Conservation (phyloP, 2,797 vertebrate species). For the Pangasius macronema region DNA sequence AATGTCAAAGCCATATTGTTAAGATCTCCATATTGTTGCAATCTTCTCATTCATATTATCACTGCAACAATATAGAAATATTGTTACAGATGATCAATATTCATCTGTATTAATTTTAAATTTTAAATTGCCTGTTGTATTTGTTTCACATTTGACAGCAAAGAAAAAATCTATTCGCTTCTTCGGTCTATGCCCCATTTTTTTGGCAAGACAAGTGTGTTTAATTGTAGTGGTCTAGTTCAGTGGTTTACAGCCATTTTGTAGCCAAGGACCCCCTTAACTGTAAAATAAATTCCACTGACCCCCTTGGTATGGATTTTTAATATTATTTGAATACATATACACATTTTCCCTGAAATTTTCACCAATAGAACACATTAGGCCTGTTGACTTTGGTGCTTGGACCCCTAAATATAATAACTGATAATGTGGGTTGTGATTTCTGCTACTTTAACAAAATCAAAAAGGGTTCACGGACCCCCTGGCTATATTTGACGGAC, state of each 20-base stretch:
- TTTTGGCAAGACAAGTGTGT: background rate
- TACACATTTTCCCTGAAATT: background rate
- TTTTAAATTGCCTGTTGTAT: background rate
- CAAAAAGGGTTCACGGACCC: background rate
- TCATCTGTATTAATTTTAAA: background rate
- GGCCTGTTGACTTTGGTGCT: background rate
- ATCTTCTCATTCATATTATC: background rate
- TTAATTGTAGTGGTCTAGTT: background rate
- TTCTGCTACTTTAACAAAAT: background rate
- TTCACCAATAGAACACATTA: background rate
- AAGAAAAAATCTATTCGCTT: background rate
- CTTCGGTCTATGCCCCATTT: background rate
- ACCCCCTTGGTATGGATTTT: background rate
- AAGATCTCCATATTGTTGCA: background rate
- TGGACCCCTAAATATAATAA: background rate
- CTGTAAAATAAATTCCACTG: background rate
- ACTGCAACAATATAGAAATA: too few species aligned
- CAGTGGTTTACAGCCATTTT: background rate
- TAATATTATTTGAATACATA: too few species aligned
- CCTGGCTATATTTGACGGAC: background rate
- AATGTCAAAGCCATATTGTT: background rate
- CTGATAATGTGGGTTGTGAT: background rate
- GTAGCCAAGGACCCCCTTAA: background rate
- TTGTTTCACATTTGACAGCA: background rate
- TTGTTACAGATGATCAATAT: too few species aligned